Percentiles rank a stretch among this genome's conserved stretches.
These are phyloP conservation scores for Babylonia areolata DNA, from an alignment of 1,140 invertebrate species.

Conservation along the genomic window DNA sequence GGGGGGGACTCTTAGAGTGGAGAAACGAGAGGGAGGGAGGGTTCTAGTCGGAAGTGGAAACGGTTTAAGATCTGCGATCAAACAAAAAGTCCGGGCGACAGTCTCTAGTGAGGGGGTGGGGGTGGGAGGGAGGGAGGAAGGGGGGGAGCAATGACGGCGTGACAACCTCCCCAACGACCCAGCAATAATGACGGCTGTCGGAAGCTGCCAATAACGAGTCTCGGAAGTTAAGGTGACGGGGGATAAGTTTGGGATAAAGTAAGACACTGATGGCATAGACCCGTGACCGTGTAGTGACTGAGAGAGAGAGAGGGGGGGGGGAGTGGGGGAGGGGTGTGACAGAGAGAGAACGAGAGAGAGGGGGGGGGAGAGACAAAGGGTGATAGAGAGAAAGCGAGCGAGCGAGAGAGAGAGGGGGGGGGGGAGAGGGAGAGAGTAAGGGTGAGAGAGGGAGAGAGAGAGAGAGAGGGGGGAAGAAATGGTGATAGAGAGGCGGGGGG, in stretches of 20 bases:
- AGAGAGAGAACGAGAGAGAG: not conserved
- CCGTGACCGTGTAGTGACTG: no score
- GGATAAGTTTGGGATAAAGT: no score
- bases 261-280: not conserved
- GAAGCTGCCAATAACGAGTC: not conserved
- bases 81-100: not conserved
- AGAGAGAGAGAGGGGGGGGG: not conserved
- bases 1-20: no score
- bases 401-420: no score
- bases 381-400: no score
- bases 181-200: not conserved
- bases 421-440: no score
- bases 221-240: no score
- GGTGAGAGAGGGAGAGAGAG: not conserved
- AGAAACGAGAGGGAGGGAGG: not conserved
- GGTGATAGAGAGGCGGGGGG: not conserved
- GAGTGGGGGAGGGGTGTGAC: not conserved
- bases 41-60: not conserved
- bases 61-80: not conserved
- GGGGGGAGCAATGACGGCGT: no score
- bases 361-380: not conserved
- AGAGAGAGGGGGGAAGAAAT: not conserved
- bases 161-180: not conserved
- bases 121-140: no score
- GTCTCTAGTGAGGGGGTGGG: no score